These are phyloP conservation scores for Augiades crinisus DNA, from an alignment of 2,888 invertebrate species.

Conservation along the genomic window DNA sequence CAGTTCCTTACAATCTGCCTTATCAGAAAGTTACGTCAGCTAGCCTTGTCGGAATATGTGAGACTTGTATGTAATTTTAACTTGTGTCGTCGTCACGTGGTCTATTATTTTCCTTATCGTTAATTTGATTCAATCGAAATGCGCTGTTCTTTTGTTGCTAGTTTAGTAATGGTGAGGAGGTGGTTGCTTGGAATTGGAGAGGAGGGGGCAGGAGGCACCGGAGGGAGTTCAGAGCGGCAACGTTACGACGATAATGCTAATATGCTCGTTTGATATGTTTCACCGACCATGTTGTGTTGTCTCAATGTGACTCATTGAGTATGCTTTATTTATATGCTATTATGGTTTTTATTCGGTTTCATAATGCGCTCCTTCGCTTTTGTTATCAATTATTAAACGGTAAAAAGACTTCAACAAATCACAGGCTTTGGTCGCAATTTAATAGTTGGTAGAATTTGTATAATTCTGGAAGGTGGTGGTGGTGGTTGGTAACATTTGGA, in stretches of 20 bases:
- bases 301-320: constrained; percentile 19
- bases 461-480: too few relatives aligned
- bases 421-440: constrained; percentile 4
- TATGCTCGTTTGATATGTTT: constrained; percentile 50
- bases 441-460: constrained; percentile 4
- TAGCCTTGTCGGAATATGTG: constrained; percentile 46
- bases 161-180: constrained; percentile 50
- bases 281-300: constrained; percentile 40
- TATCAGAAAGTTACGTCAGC: constrained; percentile 48
- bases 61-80: constrained; percentile 45
- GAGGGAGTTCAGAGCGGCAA: constrained; percentile 65
- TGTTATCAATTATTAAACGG: constrained; percentile 9
- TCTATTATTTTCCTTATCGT: constrained; percentile 55
- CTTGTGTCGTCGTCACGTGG: constrained; percentile 49
- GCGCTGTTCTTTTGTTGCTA: constrained; percentile 49
- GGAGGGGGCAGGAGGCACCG: constrained; percentile 66
- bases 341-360: constrained; percentile 13
- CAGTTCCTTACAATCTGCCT: constrained; percentile 38
- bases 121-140: constrained; percentile 54
- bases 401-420: constrained; percentile 2
- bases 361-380: not conserved
- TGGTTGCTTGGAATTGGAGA: constrained; percentile 54
- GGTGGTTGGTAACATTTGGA: too few relatives aligned
- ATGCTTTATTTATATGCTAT: constrained; percentile 14
- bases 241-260: constrained; percentile 61